phyloP scores from a whole-genome alignment of 2,113 vertebrate species.

The Neomonachus schauinslandi region DNA sequence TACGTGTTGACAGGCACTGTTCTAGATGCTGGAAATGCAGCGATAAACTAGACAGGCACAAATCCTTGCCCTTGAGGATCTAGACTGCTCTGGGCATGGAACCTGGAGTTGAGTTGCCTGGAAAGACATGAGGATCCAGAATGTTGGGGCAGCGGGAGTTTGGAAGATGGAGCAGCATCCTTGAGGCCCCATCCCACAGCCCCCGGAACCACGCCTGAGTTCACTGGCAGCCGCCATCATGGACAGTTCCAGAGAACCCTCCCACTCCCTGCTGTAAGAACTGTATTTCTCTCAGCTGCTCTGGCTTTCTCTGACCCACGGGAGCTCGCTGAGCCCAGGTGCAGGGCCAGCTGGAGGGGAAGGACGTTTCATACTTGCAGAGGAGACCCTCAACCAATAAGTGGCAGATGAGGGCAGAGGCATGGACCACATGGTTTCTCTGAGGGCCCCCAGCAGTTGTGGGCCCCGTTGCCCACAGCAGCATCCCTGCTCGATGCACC shows the following conservation, averaged over 20 bases:
- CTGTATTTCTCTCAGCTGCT: fast-evolving
- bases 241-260: not conserved
- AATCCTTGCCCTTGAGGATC: not conserved
- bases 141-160: fast-evolving
- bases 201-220: not conserved
- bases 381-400: not conserved
- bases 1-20: fast-evolving
- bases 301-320: not conserved
- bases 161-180: no score
- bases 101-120: not conserved
- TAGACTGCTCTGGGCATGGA: not conserved
- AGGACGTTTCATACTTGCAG: fast-evolving
- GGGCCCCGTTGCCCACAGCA: not conserved
- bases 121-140: not conserved
- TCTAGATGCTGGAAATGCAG: not conserved
- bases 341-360: not conserved
- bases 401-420: not conserved
- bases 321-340: not conserved
- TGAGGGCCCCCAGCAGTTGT: not conserved
- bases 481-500: fast-evolving
- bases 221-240: not conserved
- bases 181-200: fast-evolving
- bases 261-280: not conserved
- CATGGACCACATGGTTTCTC: not conserved
- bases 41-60: no score